Evolutionary conservation across 2,797 vertebrate genomes (phyloP).

Genomic region (Aldrovandia affinis): DNA sequence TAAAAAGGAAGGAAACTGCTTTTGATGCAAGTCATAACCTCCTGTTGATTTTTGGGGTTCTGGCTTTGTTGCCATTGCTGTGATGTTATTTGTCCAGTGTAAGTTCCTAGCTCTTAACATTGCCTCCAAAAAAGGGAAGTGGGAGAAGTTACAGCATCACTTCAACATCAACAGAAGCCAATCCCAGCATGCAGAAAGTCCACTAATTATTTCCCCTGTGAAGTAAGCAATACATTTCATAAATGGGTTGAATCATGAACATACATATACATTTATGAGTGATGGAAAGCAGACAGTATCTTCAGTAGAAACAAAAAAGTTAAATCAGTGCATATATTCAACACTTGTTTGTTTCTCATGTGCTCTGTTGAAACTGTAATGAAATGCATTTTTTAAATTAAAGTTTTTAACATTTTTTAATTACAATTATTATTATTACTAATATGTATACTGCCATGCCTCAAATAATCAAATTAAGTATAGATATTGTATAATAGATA

Average conservation of each 20-base stretch:
- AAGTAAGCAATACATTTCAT: no score
- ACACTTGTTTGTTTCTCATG: no score
- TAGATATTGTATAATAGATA: not conserved
- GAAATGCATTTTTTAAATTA: no score
- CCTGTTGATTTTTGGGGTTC: not conserved
- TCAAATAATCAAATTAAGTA: not conserved
- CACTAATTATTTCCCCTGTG: not conserved
- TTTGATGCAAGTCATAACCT: not conserved
- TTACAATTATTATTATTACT: not conserved
- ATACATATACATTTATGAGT: no score
- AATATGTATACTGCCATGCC: not conserved
- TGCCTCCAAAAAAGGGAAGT: not conserved
- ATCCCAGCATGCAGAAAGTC: not conserved
- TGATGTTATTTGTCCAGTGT: not conserved
- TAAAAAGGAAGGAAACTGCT: slow-evolving; percentile 23
- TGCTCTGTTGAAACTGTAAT: no score
- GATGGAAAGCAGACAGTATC: no score
- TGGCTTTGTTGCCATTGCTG: not conserved
- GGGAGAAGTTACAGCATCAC: not conserved
- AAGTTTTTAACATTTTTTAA: no score
- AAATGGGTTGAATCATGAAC: no score
- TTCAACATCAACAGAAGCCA: not conserved
- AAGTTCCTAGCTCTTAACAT: not conserved
- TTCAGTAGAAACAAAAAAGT: no score
- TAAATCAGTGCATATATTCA: no score